Conservation (phyloP, 2,797 vertebrate genomes). For the Bovichtus diacanthus region DNA sequence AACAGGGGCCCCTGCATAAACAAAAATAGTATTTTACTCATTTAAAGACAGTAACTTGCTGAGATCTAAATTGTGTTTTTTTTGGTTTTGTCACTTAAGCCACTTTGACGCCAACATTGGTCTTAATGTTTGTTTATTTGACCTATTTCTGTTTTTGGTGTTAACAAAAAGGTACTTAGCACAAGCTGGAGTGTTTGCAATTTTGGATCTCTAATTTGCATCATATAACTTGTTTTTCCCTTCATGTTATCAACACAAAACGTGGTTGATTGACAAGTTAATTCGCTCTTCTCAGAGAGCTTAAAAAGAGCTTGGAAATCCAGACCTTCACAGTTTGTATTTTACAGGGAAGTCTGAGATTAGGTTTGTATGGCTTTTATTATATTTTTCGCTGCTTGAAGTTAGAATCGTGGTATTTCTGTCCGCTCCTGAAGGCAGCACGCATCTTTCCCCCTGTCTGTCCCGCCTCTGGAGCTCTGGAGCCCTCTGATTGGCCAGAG, state of each 20-base stretch:
- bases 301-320: not conserved
- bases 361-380: not conserved
- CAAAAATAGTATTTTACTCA: slow-evolving; percentile 6
- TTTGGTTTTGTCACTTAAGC: not conserved
- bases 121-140: no score
- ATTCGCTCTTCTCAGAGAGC: not conserved
- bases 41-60: slow-evolving; percentile 1
- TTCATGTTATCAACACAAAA: not conserved
- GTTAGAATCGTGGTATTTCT: slow-evolving; percentile 33
- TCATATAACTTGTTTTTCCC: not conserved
- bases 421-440: slow-evolving; percentile 61
- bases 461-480: slow-evolving; percentile 16
- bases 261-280: not conserved
- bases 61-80: not conserved
- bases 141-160: not conserved
- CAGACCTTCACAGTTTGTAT: slow-evolving; percentile 3
- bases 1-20: slow-evolving; percentile 26
- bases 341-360: not conserved
- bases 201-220: not conserved
- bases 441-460: slow-evolving; percentile 1
- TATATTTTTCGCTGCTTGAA: not conserved
- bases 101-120: not conserved
- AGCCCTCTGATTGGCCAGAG: slow-evolving; percentile 63
- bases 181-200: not conserved
- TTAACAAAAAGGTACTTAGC: not conserved